These are phyloP conservation scores for Gastrophryne carolinensis DNA, from an alignment of 2,797 vertebrate species.

Conservation along the genomic window DNA sequence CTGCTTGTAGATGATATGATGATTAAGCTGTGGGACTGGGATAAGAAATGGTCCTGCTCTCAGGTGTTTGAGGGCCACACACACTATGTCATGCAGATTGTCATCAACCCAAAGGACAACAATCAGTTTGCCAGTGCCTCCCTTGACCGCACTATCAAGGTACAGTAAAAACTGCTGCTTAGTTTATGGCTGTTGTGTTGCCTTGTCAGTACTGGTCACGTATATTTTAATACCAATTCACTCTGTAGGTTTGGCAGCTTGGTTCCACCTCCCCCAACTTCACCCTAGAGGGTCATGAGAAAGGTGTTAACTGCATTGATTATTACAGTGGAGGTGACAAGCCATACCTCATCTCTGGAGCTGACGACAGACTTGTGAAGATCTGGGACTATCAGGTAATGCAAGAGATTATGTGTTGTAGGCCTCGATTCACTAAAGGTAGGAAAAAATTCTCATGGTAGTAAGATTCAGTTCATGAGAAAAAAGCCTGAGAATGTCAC, in stretches of 20 bases:
- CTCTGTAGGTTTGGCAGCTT: slow-evolving; percentile 90
- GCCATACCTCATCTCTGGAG: slow-evolving; percentile 95
- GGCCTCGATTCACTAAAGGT: too few relatives aligned
- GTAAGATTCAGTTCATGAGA: too few relatives aligned
- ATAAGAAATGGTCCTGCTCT: slow-evolving; percentile 97
- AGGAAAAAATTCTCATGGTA: too few relatives aligned
- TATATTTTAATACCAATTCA: not conserved
- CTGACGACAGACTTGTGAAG: slow-evolving; percentile 94
- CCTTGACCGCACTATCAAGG: slow-evolving; percentile 95
- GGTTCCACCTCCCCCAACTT: slow-evolving; percentile 97
- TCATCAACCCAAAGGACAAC: slow-evolving; percentile 98
- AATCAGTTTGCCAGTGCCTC: slow-evolving; percentile 98
- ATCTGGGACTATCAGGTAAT: slow-evolving; percentile 99
- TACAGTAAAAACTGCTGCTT: slow-evolving; percentile 56
- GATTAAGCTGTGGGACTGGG: slow-evolving; percentile 99
- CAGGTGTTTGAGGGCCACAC: slow-evolving; percentile 98
- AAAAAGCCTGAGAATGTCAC: too few relatives aligned
- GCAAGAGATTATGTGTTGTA: not conserved
- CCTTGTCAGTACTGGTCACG: not conserved
- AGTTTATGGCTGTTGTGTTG: not conserved
- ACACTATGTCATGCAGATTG: slow-evolving; percentile 98
- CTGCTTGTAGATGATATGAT: slow-evolving; percentile 90
- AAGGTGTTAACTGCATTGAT: slow-evolving; percentile 97
- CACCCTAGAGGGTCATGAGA: slow-evolving; percentile 95
- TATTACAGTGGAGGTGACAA: slow-evolving; percentile 98